These are phyloP conservation scores for Tridacna crocea DNA, from an alignment of 2,888 invertebrate species.

Conservation along the genomic window DNA sequence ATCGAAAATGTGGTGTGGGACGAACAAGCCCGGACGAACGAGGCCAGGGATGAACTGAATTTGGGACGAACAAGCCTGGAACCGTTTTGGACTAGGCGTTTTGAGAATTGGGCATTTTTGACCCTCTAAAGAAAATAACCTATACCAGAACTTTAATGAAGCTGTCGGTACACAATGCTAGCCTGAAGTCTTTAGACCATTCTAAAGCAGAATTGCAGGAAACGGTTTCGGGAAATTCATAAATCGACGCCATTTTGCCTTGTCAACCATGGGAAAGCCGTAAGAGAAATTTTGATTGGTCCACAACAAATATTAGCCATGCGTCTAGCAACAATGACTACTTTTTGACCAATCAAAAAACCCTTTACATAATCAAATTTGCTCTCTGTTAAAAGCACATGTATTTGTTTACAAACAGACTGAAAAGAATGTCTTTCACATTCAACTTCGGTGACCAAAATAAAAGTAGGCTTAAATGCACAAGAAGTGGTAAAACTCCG, in stretches of 20 bases:
- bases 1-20: no score
- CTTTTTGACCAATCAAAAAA: not conserved
- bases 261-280: not conserved
- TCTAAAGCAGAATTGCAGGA: slow-evolving; percentile 55
- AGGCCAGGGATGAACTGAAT: no score
- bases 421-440: slow-evolving; percentile 47
- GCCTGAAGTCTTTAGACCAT: slow-evolving; percentile 66
- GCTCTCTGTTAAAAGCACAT: slow-evolving; percentile 29
- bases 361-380: not conserved
- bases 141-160: slow-evolving; percentile 64
- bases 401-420: slow-evolving; percentile 49
- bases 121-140: no score
- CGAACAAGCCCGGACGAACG: no score
- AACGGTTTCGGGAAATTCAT: slow-evolving; percentile 54
- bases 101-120: no score
- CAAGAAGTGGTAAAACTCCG: no score
- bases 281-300: not conserved
- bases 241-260: slow-evolving; percentile 57
- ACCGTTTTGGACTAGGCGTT: no score
- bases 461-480: not conserved
- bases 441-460: slow-evolving; percentile 56
- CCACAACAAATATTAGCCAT: not conserved
- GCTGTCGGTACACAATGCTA: slow-evolving; percentile 62
- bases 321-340: not conserved
- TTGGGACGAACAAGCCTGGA: no score